phyloP scores from a whole-genome alignment of 2,888 invertebrate species.

The Spodoptera littoralis region DNA sequence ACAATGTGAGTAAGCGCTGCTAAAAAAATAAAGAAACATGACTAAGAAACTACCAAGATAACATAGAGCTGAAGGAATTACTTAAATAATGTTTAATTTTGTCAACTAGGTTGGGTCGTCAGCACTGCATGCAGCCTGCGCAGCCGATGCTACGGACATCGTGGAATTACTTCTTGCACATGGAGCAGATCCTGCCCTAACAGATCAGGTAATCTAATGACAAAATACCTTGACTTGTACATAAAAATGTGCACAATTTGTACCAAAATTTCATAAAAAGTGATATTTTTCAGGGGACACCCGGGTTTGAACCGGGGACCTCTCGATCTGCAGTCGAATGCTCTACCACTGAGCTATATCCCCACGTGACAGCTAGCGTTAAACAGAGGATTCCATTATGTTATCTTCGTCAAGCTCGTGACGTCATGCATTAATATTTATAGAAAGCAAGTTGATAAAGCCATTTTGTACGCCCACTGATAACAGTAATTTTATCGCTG shows the following conservation, averaged over 20 bases:
- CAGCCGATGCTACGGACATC: constrained; percentile 91
- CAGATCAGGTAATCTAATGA: constrained; percentile 90
- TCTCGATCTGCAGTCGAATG: constrained; percentile 86
- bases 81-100: not conserved
- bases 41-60: constrained; percentile 15
- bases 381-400: constrained; percentile 33
- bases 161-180: constrained; percentile 91
- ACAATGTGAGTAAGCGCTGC: constrained; percentile 86
- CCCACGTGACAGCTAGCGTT: constrained; percentile 46
- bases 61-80: constrained; percentile 3
- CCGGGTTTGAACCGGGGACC: constrained; percentile 86
- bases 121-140: constrained; percentile 93
- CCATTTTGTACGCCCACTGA: constrained; percentile 49
- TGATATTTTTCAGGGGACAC: constrained; percentile 74
- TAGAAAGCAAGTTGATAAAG: constrained; percentile 43
- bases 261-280: constrained; percentile 18
- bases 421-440: constrained; percentile 32
- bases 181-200: constrained; percentile 92
- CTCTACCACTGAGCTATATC: constrained; percentile 86
- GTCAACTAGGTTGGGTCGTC: constrained; percentile 90
- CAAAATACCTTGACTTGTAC: not conserved
- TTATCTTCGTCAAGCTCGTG: constrained; percentile 26
- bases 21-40: too few species aligned
- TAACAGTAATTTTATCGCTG: constrained; percentile 41
- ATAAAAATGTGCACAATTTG: not conserved